Evolutionary conservation across 2,797 vertebrate species (phyloP).

Genomic region (Sebastes goodei): DNA sequence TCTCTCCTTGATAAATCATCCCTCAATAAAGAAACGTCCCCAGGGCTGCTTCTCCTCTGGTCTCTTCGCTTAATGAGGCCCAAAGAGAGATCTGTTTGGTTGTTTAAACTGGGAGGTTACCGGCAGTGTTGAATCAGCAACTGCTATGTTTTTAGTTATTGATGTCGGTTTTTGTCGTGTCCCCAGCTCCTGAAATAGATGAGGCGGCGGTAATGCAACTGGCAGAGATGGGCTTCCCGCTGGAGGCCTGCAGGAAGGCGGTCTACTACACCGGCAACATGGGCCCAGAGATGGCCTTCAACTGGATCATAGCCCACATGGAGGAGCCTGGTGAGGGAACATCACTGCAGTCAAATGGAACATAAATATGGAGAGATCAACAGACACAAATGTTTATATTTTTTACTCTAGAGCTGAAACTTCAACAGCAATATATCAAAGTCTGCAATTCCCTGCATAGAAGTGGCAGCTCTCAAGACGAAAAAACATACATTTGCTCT

Average conservation of each 20-base stretch:
- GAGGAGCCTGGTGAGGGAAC: constrained; percentile 92
- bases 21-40: constrained; percentile 39
- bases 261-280: constrained; percentile 98
- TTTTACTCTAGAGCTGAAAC: not conserved
- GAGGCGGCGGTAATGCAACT: constrained; percentile 97
- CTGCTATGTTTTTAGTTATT: constrained; percentile 46
- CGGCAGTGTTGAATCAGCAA: constrained; percentile 55
- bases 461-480: too few species aligned
- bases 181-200: constrained; percentile 94
- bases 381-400: not conserved
- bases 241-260: constrained; percentile 97
- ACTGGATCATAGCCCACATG: constrained; percentile 99
- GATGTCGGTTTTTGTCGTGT: constrained; percentile 47
- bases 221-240: constrained; percentile 98
- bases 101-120: constrained; percentile 28
- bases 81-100: constrained; percentile 60
- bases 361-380: not conserved
- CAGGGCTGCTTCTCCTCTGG: constrained; percentile 32
- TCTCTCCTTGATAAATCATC: constrained; percentile 64
- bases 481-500: too few species aligned
- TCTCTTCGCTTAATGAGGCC: constrained; percentile 74
- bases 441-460: too few species aligned
- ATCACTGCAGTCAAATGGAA: not conserved
- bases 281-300: constrained; percentile 97
- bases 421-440: too few species aligned